Percentiles rank a stretch among this genome's conserved stretches.
Evolutionary conservation across 2,113 vertebrate genomes (phyloP).

Genomic region (Bungarus multicinctus): DNA sequence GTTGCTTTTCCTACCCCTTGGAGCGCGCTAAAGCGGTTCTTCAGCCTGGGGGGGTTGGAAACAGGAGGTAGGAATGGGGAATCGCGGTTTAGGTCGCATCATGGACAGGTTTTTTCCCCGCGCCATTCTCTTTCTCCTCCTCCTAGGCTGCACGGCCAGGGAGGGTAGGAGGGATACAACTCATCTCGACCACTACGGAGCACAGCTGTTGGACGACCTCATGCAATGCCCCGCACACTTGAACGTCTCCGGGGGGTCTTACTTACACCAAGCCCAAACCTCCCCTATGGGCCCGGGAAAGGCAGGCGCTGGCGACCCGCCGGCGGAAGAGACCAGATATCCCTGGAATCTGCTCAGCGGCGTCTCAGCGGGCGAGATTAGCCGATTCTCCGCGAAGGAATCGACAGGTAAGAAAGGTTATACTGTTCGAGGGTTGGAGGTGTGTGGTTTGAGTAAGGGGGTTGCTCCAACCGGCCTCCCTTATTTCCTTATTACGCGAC

Average conservation of each 20-base stretch:
- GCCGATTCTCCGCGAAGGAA: background rate
- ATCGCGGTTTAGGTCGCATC: background rate
- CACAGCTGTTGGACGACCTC: slow-evolving; percentile 37
- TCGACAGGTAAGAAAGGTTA: background rate
- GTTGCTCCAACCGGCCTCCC: background rate
- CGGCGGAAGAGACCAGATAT: background rate
- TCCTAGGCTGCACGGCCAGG: background rate
- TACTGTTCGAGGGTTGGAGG: background rate
- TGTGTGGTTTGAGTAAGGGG: background rate
- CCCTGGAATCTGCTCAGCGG: background rate
- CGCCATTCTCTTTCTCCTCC: background rate
- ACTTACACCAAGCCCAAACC: background rate
- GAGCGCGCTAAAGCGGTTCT: background rate
- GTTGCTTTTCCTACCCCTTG: background rate
- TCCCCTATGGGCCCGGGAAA: accelerated
- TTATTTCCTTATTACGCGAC: background rate
- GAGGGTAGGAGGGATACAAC: slow-evolving; percentile 12
- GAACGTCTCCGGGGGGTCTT: background rate
- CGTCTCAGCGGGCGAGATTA: background rate
- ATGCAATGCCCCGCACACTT: background rate
- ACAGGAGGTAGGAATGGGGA: no score
- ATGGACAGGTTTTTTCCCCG: background rate
- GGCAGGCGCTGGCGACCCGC: background rate
- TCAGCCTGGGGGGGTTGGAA: background rate
- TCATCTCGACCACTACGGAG: slow-evolving; percentile 53